phyloP scores from a whole-genome alignment of 2,113 vertebrate genomes.

The Amazona vittata region DNA sequence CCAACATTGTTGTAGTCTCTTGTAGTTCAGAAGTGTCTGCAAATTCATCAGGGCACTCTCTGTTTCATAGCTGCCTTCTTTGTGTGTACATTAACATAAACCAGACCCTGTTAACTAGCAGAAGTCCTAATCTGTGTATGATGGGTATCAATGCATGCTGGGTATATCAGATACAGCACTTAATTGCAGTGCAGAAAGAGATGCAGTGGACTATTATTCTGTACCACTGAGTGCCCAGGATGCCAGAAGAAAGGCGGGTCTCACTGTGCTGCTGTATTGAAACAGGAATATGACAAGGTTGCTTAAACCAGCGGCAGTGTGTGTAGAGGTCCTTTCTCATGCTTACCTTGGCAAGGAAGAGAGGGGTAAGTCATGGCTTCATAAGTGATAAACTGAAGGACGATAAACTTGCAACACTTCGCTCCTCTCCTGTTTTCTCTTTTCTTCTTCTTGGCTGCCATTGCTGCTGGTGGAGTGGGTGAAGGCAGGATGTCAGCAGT shows the following conservation, averaged over 20 bases:
- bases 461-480: neutral
- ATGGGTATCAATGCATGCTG: neutral
- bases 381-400: neutral
- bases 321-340: neutral
- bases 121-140: neutral
- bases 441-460: neutral
- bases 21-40: neutral
- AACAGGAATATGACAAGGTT: neutral
- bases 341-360: neutral
- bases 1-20: neutral
- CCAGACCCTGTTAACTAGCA: neutral
- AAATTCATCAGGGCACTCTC: neutral
- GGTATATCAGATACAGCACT: neutral
- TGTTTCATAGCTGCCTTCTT: neutral
- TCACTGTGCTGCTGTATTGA: neutral
- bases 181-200: neutral
- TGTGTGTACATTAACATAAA: neutral
- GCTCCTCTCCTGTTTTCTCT: neutral
- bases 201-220: neutral
- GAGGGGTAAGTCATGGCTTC: neutral
- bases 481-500: neutral
- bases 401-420: constrained; percentile 22
- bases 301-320: neutral
- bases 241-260: neutral
- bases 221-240: neutral